These are phyloP conservation scores for Parotocinclus haroldoi DNA, from an alignment of 2,797 vertebrate species.

Conservation along the genomic window DNA sequence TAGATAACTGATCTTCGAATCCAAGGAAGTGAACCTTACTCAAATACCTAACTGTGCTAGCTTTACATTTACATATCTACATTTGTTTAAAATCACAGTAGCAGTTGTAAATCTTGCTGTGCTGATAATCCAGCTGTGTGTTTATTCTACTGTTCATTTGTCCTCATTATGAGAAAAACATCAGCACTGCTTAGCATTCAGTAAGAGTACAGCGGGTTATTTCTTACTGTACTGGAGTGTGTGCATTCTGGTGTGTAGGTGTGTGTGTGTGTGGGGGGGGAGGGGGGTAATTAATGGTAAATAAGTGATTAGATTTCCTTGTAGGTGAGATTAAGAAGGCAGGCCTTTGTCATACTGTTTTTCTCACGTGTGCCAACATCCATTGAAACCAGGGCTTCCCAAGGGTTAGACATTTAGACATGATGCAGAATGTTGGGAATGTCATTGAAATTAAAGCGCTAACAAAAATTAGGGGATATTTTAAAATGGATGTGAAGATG, in stretches of 20 bases:
- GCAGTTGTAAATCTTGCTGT: background rate
- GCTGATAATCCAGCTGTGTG: conserved; percentile 10
- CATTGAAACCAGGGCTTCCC: conserved; percentile 3
- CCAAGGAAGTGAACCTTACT: no score
- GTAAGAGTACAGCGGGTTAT: background rate
- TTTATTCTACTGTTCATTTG: conserved; percentile 24
- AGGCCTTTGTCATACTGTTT: conserved; percentile 14
- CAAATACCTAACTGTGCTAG: no score
- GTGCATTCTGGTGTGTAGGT: no score
- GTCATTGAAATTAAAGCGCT: conserved; percentile 13
- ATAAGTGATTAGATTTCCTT: conserved; percentile 7
- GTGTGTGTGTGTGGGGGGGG: no score
- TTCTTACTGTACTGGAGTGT: background rate
- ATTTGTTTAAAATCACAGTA: background rate
- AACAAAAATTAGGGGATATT: background rate
- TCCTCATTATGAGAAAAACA: conserved; percentile 39
- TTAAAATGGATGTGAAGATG: no score
- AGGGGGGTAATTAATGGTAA: conserved; percentile 2
- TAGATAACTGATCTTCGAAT: no score
- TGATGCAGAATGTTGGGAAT: background rate
- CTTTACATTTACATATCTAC: background rate
- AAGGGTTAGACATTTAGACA: conserved; percentile 16
- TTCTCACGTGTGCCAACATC: conserved; percentile 16
- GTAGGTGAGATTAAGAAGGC: conserved; percentile 1
- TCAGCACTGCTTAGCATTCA: conserved; percentile 14